Percentiles rank a stretch among this genome's conserved stretches.
These are phyloP conservation scores for Hymenopus coronatus DNA, from an alignment of 2,888 invertebrate species.

Conservation along the genomic window DNA sequence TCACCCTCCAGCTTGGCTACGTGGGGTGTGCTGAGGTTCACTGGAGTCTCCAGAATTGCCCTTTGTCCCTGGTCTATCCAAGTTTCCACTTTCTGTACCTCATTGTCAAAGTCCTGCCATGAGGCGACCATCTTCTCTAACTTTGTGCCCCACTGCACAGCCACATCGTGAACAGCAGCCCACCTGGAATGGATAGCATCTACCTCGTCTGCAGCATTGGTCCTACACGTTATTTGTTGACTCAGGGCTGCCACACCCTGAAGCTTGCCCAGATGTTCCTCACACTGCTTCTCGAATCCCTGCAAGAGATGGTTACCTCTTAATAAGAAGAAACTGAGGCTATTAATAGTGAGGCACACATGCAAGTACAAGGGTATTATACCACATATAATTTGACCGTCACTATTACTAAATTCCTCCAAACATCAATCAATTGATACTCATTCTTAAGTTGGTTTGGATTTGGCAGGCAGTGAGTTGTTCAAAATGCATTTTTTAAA, in stretches of 20 bases:
- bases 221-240: conserved; percentile 71
- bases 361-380: too few relatives aligned
- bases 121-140: conserved; percentile 73
- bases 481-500: too few relatives aligned
- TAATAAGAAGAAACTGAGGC: not conserved
- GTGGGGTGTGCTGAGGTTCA: conserved; percentile 66
- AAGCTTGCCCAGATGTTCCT: conserved; percentile 69
- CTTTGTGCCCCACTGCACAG: conserved; percentile 74
- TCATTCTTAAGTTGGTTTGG: too few relatives aligned
- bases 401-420: too few relatives aligned
- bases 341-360: not conserved
- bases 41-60: conserved; percentile 55
- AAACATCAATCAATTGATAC: too few relatives aligned
- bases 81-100: conserved; percentile 69
- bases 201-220: conserved; percentile 54
- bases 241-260: conserved; percentile 71
- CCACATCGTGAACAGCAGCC: conserved; percentile 74
- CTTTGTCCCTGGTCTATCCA: conserved; percentile 74
- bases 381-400: too few relatives aligned
- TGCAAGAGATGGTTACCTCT: conserved; percentile 34
- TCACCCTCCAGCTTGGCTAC: conserved; percentile 74
- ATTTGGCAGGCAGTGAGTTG: too few relatives aligned
- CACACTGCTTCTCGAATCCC: conserved; percentile 74
- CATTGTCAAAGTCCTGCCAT: conserved; percentile 80
- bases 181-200: conserved; percentile 46